These are phyloP conservation scores for Eupithecia insigniata DNA, from an alignment of 2,888 invertebrate genomes.

Conservation along the genomic window DNA sequence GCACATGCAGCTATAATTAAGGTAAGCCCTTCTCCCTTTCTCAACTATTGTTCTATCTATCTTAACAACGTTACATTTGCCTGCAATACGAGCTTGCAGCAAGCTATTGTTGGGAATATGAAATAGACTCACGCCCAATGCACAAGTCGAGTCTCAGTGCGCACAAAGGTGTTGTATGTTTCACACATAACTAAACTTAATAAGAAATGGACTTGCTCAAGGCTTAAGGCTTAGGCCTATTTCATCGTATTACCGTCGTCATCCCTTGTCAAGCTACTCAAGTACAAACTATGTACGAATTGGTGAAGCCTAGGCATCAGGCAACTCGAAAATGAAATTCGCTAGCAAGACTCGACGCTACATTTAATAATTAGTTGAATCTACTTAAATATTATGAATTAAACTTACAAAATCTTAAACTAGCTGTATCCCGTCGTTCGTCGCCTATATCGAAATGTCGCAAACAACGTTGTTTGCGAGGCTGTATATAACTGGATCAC, in stretches of 20 bases:
- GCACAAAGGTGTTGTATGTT: background rate
- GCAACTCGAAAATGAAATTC: background rate
- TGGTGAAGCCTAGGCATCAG: background rate
- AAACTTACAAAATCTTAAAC: background rate
- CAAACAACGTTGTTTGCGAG: too few relatives aligned
- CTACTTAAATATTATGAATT: too few relatives aligned
- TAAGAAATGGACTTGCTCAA: background rate
- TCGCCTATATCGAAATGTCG: conserved; percentile 3
- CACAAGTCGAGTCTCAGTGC: background rate
- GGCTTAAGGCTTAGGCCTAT: background rate
- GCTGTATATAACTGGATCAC: too few relatives aligned
- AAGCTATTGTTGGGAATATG: background rate
- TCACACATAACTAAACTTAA: background rate
- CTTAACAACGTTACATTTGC: background rate
- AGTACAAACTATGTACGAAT: background rate
- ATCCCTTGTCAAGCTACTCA: background rate
- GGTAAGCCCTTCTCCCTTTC: conserved; percentile 52
- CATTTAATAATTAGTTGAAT: background rate
- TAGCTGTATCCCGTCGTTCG: background rate
- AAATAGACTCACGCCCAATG: background rate
- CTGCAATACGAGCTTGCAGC: background rate
- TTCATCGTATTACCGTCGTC: background rate
- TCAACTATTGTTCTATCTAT: background rate
- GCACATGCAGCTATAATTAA: conserved; percentile 61
- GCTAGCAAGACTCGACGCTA: background rate